Evolutionary conservation across 2,797 vertebrate species (phyloP), one percentile per base, ranked within the genome.

Genomic region (Chromobotia macracanthus): DNA sequence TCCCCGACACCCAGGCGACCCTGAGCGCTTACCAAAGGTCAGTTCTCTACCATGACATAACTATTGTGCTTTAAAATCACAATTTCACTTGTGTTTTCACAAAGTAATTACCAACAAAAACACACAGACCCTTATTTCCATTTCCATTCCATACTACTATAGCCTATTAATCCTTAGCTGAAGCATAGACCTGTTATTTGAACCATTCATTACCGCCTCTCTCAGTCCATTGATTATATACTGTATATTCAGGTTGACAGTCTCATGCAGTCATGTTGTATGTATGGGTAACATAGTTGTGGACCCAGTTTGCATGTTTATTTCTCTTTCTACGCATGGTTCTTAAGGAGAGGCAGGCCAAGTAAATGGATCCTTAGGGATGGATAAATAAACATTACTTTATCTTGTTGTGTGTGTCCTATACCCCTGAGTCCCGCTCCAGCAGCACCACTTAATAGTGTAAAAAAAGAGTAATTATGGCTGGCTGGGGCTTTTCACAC

Each of bases 11-110:
- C 97, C 97, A 0, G 97, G 97, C 41, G 97, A 99, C 93, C 97
- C 97, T 0, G 97, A 98, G 86, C 95, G 97, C 91, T 95, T 98
- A 93, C 97, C 97, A 89, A 99, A 98, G 97, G 97, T 99, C 75
- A 80, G 84, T 76, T 44, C 28, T 56, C 65, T 46, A 64, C 31
- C n/a, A 16, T 51, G 10, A 72, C 18, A 35, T 50, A 75, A 46
- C 58, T 19, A 44, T 13, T 65, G 23, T 63, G 41, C 9, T 63
- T 53, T 64, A 64, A 41, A 10, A 8, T 41, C 18, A 73, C 21
- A 25, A 15, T 67, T 67, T 67, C 38, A 23, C 21, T 61, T 77
- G 28, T 23, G 7, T 70, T 53, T 78, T 63, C 46, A 71, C 21
- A 46, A 18, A 70, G 55, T 28, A 70, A 71, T 51, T 64, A 21